Percentiles rank a stretch among this genome's conserved stretches.
Evolutionary conservation across 1,140 invertebrate genomes (phyloP).

Genomic region (Carposina sasakii): DNA sequence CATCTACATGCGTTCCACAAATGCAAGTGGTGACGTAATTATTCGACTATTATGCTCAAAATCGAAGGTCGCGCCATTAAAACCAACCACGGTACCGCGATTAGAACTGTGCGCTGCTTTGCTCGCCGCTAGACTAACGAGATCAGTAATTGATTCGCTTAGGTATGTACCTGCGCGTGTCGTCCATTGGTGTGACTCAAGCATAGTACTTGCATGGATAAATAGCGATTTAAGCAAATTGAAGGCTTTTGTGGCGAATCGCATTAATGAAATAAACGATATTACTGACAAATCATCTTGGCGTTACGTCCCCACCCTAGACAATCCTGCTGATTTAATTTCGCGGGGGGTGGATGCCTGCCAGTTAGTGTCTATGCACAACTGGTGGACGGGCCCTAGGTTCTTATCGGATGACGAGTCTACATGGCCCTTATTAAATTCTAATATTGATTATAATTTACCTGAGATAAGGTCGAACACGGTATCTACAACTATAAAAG

Average conservation of each 20-base stretch:
- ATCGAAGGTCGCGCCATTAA: constrained; percentile 19
- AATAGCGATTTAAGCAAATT: constrained; percentile 9
- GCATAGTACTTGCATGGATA: constrained; percentile 20
- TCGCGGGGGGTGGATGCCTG: too few relatives aligned
- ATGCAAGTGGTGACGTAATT: neutral
- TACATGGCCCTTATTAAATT: too few relatives aligned
- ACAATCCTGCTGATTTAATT: too few relatives aligned
- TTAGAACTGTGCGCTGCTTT: constrained; percentile 21
- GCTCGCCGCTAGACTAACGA: constrained; percentile 14
- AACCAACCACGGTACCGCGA: constrained; percentile 16
- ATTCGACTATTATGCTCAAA: constrained; percentile 18
- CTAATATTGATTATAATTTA: too few relatives aligned
- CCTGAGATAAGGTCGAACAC: too few relatives aligned
- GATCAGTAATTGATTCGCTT: constrained; percentile 14
- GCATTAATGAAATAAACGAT: constrained; percentile 11
- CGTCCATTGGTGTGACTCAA: constrained; percentile 25
- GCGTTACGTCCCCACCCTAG: too few relatives aligned
- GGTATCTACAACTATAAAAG: too few relatives aligned
- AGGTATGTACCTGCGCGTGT: constrained; percentile 3
- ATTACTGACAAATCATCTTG: too few relatives aligned
- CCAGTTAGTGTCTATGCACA: too few relatives aligned
- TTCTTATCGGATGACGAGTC: too few relatives aligned
- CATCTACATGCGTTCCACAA: constrained; percentile 11
- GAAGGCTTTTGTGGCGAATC: constrained; percentile 19
- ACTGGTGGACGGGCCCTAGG: too few relatives aligned